Evolutionary conservation across 2,888 invertebrate species (phyloP), one percentile per base, ranked within the genome.

Genomic region (Harpalus rubripes): DNA sequence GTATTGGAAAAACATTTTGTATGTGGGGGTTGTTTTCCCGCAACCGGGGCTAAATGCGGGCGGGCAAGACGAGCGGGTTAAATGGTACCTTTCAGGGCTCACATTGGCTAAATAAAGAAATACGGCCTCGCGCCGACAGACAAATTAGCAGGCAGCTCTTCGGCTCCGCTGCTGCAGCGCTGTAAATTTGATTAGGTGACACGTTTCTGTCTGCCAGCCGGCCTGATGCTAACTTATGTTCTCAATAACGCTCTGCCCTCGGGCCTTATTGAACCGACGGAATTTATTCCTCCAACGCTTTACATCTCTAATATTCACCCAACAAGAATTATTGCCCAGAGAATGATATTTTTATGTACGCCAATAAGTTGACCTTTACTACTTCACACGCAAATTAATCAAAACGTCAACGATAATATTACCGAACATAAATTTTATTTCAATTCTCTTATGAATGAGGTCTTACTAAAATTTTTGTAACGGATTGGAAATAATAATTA

Each of bases 121-220:
- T 91, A 91, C 90, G 89, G 88, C 32, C 88, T 88, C 86, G 87
- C 87, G 90, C 88, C 90, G 90, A 90, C 90, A 91, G 90, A 91
- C 91, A 90, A 91, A 91, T 91, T 91, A 91, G 90, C 89, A 88
- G 88, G 88, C 88, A 52, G 87, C 44, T 74, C 81, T 78, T 58
- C 78, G 39, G 78, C 56, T 22, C 16, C 72, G 61, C 41, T 59
- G 87, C 87, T 87, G 86, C 88, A 87, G 88, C 88, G 87, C 86
- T 89, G 89, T 90, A 91, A 90, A 91, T 91, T 90, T 90, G 90
- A 91, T 91, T 91, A 91, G 90, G 88, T 89, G 90, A 90, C 90
- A 89, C 89, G 88, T 90, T 89, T 88, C 88, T 88, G 90, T 90
- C 90, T 87, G 32, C 61, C 72, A 56, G 22, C 68, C 85, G 80